These are phyloP conservation scores for Psilopogon haemacephalus DNA, from an alignment of 2,113 vertebrate species.

Conservation along the genomic window DNA sequence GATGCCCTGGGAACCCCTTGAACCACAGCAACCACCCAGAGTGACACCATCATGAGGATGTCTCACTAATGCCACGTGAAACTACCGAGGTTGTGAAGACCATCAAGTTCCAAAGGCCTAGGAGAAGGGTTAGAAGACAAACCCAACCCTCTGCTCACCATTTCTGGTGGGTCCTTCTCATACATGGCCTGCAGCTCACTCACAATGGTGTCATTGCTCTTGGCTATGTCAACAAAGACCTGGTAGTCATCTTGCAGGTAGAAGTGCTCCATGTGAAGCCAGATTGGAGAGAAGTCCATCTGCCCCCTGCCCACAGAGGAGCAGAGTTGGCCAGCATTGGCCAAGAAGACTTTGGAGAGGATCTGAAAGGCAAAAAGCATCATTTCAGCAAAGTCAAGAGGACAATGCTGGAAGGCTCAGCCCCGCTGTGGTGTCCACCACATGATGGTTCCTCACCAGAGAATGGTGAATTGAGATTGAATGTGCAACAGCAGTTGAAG, in stretches of 20 bases:
- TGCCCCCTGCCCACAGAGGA: not conserved
- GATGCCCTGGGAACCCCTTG: too few species aligned
- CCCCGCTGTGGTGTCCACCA: not conserved
- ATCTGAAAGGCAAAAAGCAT: not conserved
- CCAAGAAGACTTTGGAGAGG: not conserved
- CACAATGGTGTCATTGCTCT: not conserved
- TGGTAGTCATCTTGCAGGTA: not conserved
- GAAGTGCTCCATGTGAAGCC: slow-evolving; percentile 10
- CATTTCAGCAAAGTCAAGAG: not conserved
- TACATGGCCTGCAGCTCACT: not conserved
- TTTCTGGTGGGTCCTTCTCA: not conserved
- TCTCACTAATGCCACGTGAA: not conserved
- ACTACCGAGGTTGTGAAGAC: not conserved
- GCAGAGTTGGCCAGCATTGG: not conserved
- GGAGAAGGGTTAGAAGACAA: not conserved
- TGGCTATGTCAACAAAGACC: not conserved
- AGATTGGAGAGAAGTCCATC: not conserved
- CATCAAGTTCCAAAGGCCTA: too few species aligned
- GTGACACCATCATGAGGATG: too few species aligned
- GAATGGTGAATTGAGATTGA: not conserved
- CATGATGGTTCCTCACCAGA: not conserved
- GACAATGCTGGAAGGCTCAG: accelerated
- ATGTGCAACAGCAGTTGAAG: too few species aligned
- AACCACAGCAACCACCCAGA: not conserved
- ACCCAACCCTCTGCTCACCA: not conserved